phyloP scores from a whole-genome alignment of 64 coral and sea anemone species.

The Stylophora pistillata region DNA sequence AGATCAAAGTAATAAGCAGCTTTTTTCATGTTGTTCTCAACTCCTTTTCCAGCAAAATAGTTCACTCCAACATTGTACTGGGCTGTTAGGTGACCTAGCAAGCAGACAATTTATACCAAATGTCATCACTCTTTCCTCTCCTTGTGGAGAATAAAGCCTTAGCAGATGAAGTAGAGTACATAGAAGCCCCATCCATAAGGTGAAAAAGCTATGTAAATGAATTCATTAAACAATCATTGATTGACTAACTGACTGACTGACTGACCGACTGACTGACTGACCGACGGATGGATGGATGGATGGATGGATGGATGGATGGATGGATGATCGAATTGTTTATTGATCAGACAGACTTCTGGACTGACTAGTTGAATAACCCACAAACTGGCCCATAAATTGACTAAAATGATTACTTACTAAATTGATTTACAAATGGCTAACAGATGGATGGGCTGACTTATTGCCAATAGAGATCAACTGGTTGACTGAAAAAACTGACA shows the following conservation, averaged over 20 bases:
- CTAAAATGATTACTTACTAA: no score
- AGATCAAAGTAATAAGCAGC: slow-evolving; percentile 86
- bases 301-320: not conserved
- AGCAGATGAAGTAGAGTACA: not conserved
- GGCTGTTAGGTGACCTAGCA: slow-evolving; percentile 74
- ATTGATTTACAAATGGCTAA: no score
- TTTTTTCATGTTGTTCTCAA: slow-evolving; percentile 79
- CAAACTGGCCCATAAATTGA: not conserved
- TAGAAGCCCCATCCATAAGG: not conserved
- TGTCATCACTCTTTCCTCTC: no score
- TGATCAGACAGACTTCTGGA: no score
- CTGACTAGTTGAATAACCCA: not conserved
- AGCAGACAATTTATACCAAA: not conserved
- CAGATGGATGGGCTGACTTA: no score
- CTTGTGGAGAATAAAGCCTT: no score
- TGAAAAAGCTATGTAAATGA: not conserved
- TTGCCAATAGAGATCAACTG: no score
- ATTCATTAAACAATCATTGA: not conserved
- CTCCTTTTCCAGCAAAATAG: slow-evolving; percentile 91
- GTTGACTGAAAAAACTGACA: no score
- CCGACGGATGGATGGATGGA: not conserved
- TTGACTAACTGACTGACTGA: not conserved
- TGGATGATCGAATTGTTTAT: no score
- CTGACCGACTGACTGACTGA: not conserved
- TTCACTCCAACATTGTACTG: slow-evolving; percentile 90